Percentiles rank a stretch among this genome's conserved stretches.
Conservation (phyloP, 2,888 invertebrate species). For the Lampropteryx suffumata region DNA sequence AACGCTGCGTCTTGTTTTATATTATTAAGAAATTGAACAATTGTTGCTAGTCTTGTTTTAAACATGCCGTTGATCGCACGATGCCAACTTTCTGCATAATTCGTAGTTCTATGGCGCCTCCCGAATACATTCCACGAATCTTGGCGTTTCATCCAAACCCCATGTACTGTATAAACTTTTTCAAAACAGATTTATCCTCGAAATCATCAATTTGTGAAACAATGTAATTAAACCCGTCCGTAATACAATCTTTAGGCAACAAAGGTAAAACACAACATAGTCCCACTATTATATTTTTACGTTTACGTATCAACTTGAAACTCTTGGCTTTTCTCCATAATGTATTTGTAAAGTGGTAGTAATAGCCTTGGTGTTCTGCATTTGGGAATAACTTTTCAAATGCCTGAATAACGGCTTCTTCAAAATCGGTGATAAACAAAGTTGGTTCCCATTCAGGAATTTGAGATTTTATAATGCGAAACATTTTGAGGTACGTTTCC, state of each 20-base stretch:
- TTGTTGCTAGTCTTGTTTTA: constrained; percentile 18
- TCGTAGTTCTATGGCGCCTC: constrained; percentile 18
- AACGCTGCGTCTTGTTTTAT: constrained; percentile 9
- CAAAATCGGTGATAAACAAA: constrained; percentile 15
- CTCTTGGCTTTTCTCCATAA: constrained; percentile 14
- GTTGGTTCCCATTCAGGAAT: constrained; percentile 15
- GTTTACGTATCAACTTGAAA: constrained; percentile 15
- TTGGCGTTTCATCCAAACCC: constrained; percentile 15
- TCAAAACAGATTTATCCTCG: constrained; percentile 11
- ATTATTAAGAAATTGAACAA: constrained; percentile 14
- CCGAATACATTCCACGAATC: constrained; percentile 21
- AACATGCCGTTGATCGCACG: constrained; percentile 18
- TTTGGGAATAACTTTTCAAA: constrained; percentile 14
- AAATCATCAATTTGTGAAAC: constrained; percentile 11
- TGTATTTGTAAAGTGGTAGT: constrained; percentile 18
- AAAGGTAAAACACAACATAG: constrained; percentile 12
- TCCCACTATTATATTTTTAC: constrained; percentile 15
- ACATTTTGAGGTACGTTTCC: constrained; percentile 8
- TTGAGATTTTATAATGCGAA: too few relatives aligned
- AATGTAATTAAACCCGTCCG: too few relatives aligned
- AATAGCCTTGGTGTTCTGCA: constrained; percentile 9
- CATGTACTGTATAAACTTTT: constrained; percentile 13
- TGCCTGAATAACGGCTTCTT: constrained; percentile 16
- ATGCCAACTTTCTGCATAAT: constrained; percentile 18
- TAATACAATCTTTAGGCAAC: constrained; percentile 16